Evolutionary conservation across 2,113 vertebrate species (phyloP), one percentile per base, ranked within the genome.

Genomic region (Urocynchramus pylzowi): DNA sequence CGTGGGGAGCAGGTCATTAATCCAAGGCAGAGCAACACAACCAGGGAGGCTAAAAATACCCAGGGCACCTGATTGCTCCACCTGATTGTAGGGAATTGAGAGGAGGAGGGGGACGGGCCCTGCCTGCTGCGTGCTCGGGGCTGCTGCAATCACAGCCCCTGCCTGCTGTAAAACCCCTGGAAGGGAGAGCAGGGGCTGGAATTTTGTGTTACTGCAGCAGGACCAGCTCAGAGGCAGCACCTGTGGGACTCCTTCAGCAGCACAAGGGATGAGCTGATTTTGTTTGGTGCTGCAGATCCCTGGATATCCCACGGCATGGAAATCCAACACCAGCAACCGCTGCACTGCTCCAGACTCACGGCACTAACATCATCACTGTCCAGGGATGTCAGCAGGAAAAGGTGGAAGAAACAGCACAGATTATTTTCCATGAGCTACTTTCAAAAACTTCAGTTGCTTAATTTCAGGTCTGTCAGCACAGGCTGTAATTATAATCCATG

Each of bases 281-380:
- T 12, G 52, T 63, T 70, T 49, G 30, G 3, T 53, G 37, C 71
- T 33, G 63, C 13, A 2, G 31, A 31, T 33, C 63, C 63, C 44
- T 54, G 54, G 35, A 20, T n/a, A 30, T 53, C 14, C 65, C 24
- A 1, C 6, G 54, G 47, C 4, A 6, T 12, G 60, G 39, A 45
- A 63, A 3, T 10, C 19, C 5, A 9, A 19, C 50, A 24, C 16
- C 39, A 28, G 57, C 33, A 69, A n/a, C 24, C 31, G 23, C 27
- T 11, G 54, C 37, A 16, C 11, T 64, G 52, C 31, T 53, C n/a
- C 27, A 28, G 20, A 39, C 0, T 3, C 1, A 0, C 6, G 35
- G 45, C 63, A 86, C 26, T 17, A 10, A 53, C 28, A 37, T 54
- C 33, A 16, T 6, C 6, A 0, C 47, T 78, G 56, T 12, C 30